Base-by-base conservation (phyloP, 2,113 vertebrate species). In the Cnemophilus loriae region DNA sequence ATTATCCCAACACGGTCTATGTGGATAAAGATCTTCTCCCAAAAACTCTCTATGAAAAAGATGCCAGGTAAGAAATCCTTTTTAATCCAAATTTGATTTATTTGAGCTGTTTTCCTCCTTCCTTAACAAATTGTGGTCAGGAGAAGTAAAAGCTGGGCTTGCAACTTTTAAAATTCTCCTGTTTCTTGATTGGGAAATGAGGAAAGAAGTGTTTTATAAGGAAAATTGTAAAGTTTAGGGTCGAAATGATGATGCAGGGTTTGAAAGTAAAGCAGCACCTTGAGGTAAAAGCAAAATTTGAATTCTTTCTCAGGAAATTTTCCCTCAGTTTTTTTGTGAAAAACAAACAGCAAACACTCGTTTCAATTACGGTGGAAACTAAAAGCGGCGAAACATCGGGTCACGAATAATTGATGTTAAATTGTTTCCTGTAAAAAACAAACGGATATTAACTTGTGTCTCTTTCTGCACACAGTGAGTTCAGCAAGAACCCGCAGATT, bases 21-120 rank as follows among this genome's bases (percentile, higher is more conserved):
- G 98, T 99, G 47, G 99, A 99, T 95, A 99, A 98, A 96, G 99
- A 99, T 41, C 98, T 99, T 57, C 97, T 99, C 70, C 97, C 98
- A 64, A 99, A 98, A 98, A 99, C 99, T 10, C 92, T 99, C 7
- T 98, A 96, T 93, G 98, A 98, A 73, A 99, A 98, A 88, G 99
- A 99, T 93, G 98, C 98, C 97, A 99, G 99, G 99, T 99, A 97
- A 92, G 10, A 15, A 13, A 33, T 70, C 16, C 60, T 63, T 87
- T 91, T 55, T 22, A 5, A 28, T 37, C 57, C 21, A 59, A 94
- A 42, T 52, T 8, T 0, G 3, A 3, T 28, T 9, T 56, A 19
- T 95, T 94, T 82, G 13, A 32, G 59, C 1, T 7, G 1, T 9
- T 69, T 61, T 10, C 22, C 13, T 67, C 10, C 1, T 42, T 59